These are phyloP conservation scores for Myotis myotis DNA, from an alignment of 2,797 vertebrate species.

Conservation along the genomic window DNA sequence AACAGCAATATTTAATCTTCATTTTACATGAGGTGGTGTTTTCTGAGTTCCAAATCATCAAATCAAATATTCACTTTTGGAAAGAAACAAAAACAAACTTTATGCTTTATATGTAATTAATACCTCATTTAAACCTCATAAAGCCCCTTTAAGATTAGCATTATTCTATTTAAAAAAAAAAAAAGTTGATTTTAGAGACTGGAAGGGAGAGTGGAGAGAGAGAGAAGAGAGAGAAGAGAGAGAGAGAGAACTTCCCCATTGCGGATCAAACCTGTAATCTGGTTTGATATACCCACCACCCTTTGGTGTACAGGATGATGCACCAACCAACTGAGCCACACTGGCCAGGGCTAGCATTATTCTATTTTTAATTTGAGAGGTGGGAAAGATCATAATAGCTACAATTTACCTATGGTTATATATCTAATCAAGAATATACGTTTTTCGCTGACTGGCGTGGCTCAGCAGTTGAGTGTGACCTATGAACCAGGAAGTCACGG, in stretches of 20 bases:
- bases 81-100: not conserved
- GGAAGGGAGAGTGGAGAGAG: not conserved
- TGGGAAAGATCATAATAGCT: not conserved
- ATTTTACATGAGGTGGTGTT: not conserved
- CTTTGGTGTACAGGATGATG: not conserved
- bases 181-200: not conserved
- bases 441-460: not conserved
- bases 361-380: not conserved
- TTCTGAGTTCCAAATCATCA: not conserved
- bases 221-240: not conserved
- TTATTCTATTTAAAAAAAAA: not conserved
- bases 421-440: not conserved
- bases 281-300: not conserved
- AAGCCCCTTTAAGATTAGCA: not conserved
- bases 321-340: not conserved
- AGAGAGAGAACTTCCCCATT: not conserved
- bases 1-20: not conserved
- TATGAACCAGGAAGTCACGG: no score
- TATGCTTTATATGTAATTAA: not conserved
- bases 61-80: not conserved
- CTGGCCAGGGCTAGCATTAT: not conserved
- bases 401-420: not conserved
- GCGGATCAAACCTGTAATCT: not conserved
- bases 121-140: not conserved
- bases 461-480: no score